phyloP scores from a whole-genome alignment of 2,113 vertebrate genomes.

The Beaufortia kweichowensis region DNA sequence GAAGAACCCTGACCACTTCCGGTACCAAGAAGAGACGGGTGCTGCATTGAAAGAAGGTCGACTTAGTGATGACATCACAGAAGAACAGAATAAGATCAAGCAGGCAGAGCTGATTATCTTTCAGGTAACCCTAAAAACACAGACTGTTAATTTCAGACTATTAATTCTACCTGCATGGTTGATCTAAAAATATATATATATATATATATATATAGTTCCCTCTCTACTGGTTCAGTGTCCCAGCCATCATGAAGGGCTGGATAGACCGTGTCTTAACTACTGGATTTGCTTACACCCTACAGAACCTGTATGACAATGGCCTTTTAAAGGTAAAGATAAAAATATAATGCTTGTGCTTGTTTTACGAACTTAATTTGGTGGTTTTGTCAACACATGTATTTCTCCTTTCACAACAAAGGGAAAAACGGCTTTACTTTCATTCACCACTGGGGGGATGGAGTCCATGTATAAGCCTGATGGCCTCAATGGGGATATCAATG shows the following conservation, averaged over 20 bases:
- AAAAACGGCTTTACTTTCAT: conserved; percentile 82
- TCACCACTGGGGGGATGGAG: conserved; percentile 76
- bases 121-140: conserved; percentile 72
- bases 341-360: too few relatives aligned
- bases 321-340: conserved; percentile 83
- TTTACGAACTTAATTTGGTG: background rate
- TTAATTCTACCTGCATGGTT: background rate
- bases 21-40: conserved; percentile 67
- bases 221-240: conserved; percentile 82
- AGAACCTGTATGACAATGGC: conserved; percentile 75
- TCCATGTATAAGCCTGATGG: conserved; percentile 78
- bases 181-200: background rate
- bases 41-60: conserved; percentile 74
- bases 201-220: conserved; percentile 76
- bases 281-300: conserved; percentile 77
- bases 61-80: conserved; percentile 75
- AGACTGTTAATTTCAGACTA: too few relatives aligned
- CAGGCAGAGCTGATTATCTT: conserved; percentile 83
- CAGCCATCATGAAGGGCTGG: conserved; percentile 86
- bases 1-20: conserved; percentile 70
- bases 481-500: conserved; percentile 82
- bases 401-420: conserved; percentile 62
- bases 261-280: conserved; percentile 76
- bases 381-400: background rate
- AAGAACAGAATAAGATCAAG: conserved; percentile 78